Percentiles rank a stretch among this genome's conserved stretches.
phyloP scores from a whole-genome alignment of 2,797 vertebrate genomes.

The Pseudopleuronectes americanus region DNA sequence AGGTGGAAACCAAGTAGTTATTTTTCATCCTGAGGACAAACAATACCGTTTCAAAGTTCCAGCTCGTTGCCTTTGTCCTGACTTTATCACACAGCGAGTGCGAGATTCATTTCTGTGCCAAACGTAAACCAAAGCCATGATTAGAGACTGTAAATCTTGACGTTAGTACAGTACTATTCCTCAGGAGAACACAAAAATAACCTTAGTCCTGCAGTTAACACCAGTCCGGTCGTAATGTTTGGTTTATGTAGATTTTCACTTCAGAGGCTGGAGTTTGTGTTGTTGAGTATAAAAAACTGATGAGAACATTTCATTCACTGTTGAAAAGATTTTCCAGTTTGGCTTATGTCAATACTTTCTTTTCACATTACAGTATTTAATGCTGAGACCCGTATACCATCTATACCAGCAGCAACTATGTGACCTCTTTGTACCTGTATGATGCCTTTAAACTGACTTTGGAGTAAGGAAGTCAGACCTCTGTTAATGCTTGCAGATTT shows the following conservation, averaged over 20 bases:
- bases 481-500: background rate
- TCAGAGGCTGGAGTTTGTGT: background rate
- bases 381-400: background rate
- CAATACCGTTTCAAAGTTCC: constrained; percentile 7
- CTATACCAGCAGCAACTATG: constrained; percentile 1
- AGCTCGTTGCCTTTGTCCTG: constrained; percentile 42
- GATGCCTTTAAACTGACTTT: background rate
- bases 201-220: constrained; percentile 10
- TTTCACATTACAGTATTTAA: background rate
- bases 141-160: constrained; percentile 18
- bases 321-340: background rate
- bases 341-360: background rate
- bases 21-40: constrained; percentile 3
- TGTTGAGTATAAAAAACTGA: background rate
- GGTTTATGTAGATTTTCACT: background rate
- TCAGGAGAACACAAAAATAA: constrained; percentile 29
- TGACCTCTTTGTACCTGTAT: constrained; percentile 1
- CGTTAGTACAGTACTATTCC: constrained; percentile 20
- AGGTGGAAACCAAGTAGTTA: background rate
- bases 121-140: constrained; percentile 68
- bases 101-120: constrained; percentile 24
- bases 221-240: background rate
- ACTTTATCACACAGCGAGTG: constrained; percentile 20
- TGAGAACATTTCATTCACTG: constrained; percentile 3
- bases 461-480: background rate